These are phyloP conservation scores for Chloroceryle inda DNA, from an alignment of 2,797 vertebrate genomes.

Conservation along the genomic window DNA sequence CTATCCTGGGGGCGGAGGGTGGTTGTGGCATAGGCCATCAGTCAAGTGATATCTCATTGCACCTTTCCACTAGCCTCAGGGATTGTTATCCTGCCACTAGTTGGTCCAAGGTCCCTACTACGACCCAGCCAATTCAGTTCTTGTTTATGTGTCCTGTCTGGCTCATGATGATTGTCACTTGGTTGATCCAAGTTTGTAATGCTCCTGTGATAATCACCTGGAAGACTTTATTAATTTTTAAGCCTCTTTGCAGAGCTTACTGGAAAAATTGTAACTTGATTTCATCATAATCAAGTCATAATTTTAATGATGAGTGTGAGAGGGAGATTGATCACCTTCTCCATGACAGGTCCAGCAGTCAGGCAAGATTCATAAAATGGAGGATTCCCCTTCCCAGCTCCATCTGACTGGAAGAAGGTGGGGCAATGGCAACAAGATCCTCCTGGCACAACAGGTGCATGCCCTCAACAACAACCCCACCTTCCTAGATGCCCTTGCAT, in stretches of 20 bases:
- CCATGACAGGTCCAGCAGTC: not conserved
- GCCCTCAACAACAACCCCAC: too few relatives aligned
- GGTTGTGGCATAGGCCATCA: not conserved
- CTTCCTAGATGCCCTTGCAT: too few relatives aligned
- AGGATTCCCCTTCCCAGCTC: not conserved
- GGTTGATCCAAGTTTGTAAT: not conserved
- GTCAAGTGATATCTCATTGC: not conserved
- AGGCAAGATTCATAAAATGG: not conserved
- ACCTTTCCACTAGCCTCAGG: not conserved
- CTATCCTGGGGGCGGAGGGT: not conserved
- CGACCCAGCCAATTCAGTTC: not conserved
- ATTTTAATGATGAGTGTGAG: not conserved
- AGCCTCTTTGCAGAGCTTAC: not conserved
- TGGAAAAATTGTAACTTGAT: not conserved
- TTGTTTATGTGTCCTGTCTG: not conserved
- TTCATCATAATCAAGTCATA: not conserved
- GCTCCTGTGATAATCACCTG: not conserved
- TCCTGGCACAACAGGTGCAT: too few relatives aligned
- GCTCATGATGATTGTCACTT: not conserved
- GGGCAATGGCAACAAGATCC: too few relatives aligned
- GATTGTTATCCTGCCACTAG: not conserved
- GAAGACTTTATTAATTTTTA: not conserved
- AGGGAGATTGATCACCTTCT: not conserved
- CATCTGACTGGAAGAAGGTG: not conserved
- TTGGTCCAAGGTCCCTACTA: not conserved